Base-by-base conservation (phyloP, 2,888 invertebrate species). In the Dinocampus coccinellae region DNA sequence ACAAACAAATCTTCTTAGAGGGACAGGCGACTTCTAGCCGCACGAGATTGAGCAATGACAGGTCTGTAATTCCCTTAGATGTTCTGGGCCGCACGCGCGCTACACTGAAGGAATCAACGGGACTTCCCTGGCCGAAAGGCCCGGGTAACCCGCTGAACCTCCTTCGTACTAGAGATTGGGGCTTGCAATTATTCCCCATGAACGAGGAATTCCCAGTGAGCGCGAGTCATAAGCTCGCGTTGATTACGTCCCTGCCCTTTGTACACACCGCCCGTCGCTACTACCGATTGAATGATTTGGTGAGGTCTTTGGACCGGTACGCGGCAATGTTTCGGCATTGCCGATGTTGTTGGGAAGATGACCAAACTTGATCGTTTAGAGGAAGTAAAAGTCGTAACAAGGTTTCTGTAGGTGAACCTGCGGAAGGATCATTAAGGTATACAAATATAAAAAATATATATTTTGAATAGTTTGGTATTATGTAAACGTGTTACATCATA, bases 251-350 rank as follows among this genome's bases (percentile, higher is more conserved):
- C 91, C 91, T 92, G 90, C 90, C 90, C 90, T 91, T 91, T 91
- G 91, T 91, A 90, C 91, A 91, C 90, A 91, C 91, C 91, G 90
- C 91, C 91, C 91, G 91, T 92, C 91, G 91, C 91, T 92, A 90
- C 91, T 91, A 91, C 91, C 90, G 91, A 91, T 91, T 90, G 91
- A 90, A 90, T 90, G 90, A 88, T 90, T 90, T 90, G 90, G 90
- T 90, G 90, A 91, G 90, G 89, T 88, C 89, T 89, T 89, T 88
- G 88, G 89, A 88, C 87, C 85, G 88, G 85, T 85, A 84, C 88
- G 87, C 87, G 84, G 85, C 83, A 86, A 85, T 86, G 79, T 77
- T 81, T 82, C 82, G 81, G 74, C 85, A 85, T 86, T 85, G 85
- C 84, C 88, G 88, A 86, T 86, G 88, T 85, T 85, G 86, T 86